Percentiles rank a stretch among this genome's conserved stretches.
phyloP scores from a whole-genome alignment of 2,888 invertebrate genomes.

The Nudaria mundana region DNA sequence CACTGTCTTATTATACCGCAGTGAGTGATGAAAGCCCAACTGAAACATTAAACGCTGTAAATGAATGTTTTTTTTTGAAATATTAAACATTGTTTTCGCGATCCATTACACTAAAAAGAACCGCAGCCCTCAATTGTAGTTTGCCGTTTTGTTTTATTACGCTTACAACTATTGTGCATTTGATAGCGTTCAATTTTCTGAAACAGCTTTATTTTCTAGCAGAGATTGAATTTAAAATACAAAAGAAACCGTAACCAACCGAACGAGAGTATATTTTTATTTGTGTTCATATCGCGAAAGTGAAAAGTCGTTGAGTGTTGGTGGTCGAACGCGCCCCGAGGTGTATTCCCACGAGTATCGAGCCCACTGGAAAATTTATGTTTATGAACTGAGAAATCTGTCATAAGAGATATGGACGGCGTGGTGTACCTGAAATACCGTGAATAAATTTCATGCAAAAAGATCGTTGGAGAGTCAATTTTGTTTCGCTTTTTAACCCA shows the following conservation, averaged over 20 bases:
- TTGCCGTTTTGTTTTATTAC: slow-evolving; percentile 66
- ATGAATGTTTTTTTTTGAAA: no score
- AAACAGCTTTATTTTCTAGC: slow-evolving; percentile 70
- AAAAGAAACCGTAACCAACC: slow-evolving; percentile 26
- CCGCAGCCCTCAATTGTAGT: slow-evolving; percentile 31
- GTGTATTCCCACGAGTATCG: slow-evolving; percentile 77
- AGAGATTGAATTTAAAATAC: slow-evolving; percentile 8
- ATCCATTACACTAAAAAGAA: slow-evolving; percentile 4
- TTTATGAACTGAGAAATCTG: slow-evolving; percentile 79
- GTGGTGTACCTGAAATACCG: slow-evolving; percentile 71
- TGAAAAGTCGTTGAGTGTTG: slow-evolving; percentile 74
- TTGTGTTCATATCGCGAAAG: slow-evolving; percentile 49
- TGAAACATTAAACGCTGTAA: no score
- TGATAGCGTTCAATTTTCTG: slow-evolving; percentile 45
- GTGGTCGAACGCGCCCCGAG: slow-evolving; percentile 69
- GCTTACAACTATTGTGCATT: slow-evolving; percentile 53
- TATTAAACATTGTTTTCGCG: background rate
- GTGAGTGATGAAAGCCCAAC: no score
- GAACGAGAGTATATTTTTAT: slow-evolving; percentile 41
- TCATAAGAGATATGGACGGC: slow-evolving; percentile 75
- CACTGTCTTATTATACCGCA: no score
- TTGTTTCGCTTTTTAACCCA: slow-evolving; percentile 8
- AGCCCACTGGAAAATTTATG: slow-evolving; percentile 75
- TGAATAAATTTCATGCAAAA: slow-evolving; percentile 71
- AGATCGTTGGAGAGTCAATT: slow-evolving; percentile 22